A percentile compares a stretch with the other conserved stretches of the same genome.
These are phyloP conservation scores for Holacanthus passer DNA, from an alignment of 2,113 vertebrate genomes.

Conservation along the genomic window DNA sequence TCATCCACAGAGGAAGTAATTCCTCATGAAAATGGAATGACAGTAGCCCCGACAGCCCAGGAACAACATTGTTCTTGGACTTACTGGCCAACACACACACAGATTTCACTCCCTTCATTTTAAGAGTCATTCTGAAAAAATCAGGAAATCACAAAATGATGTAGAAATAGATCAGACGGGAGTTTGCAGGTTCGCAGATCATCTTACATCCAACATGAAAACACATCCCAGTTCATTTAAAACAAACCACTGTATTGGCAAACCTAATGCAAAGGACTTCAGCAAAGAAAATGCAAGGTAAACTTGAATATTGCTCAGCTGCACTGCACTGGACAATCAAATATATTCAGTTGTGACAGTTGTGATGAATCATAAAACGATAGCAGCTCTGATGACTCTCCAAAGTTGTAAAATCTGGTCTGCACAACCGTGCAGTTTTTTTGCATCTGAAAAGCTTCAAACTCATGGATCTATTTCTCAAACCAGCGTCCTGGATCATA, in stretches of 20 bases:
- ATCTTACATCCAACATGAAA: no score
- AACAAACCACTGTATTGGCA: background rate
- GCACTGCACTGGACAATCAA: background rate
- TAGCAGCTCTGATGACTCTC: background rate
- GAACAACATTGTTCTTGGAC: background rate
- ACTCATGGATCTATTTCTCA: background rate
- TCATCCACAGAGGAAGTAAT: constrained; percentile 10
- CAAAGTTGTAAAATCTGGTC: constrained; percentile 1
- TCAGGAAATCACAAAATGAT: background rate
- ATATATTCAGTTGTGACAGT: constrained; percentile 21
- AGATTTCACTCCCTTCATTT: background rate
- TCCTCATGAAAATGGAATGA: background rate
- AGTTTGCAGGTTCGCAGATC: background rate
- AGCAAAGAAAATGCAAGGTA: constrained; percentile 20
- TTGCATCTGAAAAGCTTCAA: constrained; percentile 8
- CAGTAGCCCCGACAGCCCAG: background rate
- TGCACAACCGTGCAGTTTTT: background rate
- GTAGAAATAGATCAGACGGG: background rate
- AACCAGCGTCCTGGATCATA: background rate
- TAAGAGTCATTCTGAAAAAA: background rate
- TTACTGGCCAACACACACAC: background rate
- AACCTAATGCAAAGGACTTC: background rate
- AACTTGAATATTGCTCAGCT: constrained; percentile 12
- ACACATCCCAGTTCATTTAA: background rate
- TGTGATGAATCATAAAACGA: constrained; percentile 4